phyloP scores from a whole-genome alignment of 2,797 vertebrate genomes.

The Pseudochirops cupreus region DNA sequence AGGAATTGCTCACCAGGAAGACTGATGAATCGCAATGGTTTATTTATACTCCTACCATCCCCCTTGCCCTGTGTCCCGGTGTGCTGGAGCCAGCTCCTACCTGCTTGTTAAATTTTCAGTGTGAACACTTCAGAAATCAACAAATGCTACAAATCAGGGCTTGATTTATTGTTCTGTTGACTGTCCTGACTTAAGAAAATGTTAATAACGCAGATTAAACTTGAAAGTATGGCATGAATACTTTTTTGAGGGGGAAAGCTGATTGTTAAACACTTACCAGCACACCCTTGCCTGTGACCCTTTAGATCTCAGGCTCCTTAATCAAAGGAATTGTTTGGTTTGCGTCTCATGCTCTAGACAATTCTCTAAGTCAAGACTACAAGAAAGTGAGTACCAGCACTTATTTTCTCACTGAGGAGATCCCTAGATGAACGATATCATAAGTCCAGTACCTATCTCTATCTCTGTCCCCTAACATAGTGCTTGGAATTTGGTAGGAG shows the following conservation, averaged over 20 bases:
- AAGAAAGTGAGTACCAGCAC: background rate
- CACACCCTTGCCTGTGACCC: background rate
- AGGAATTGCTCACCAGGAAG: background rate
- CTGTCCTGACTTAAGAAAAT: background rate
- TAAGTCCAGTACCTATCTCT: background rate
- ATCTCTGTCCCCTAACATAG: background rate
- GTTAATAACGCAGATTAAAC: background rate
- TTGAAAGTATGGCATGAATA: background rate
- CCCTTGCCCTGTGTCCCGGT: background rate
- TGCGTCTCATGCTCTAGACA: background rate
- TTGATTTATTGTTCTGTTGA: background rate
- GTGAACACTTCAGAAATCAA: background rate
- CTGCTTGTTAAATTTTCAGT: background rate
- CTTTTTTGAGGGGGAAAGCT: background rate
- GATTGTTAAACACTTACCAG: background rate
- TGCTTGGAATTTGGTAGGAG: background rate
- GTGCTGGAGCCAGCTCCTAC: background rate
- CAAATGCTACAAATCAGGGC: background rate
- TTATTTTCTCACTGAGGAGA: background rate
- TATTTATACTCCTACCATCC: background rate
- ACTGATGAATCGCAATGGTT: background rate
- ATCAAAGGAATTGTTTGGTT: background rate
- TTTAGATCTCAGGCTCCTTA: background rate
- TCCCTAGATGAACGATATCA: background rate
- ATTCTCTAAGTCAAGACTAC: background rate